Evolutionary conservation across 35 echinoderm and acorn worm genomes (phyloP), one percentile per base, ranked within the genome.

Genomic region (Hemicentrotus pulcherrimus): DNA sequence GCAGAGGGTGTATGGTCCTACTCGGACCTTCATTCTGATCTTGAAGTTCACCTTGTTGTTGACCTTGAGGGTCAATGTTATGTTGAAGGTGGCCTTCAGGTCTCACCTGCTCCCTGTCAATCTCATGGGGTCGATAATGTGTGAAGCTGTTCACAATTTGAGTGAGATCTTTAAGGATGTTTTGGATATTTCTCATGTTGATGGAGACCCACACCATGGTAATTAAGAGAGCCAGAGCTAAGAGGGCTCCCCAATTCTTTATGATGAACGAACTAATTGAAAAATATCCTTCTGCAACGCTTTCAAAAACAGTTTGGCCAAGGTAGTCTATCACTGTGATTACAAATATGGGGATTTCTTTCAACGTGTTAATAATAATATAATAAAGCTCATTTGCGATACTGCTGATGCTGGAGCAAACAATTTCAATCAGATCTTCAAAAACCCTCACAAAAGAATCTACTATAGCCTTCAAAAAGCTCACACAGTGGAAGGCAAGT

Each of bases 181-280:
- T 41, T 41, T 41, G 91, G 91, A 58, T 58, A 58, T 93, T 93
- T 31, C 91, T 93, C 46, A 93, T 31, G 19, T 93, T 22, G 48
- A 93, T 58, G 1, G 47, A 52, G 22, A 93, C 47, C 48, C 32
- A 93, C 30, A 47, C 91, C 46, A 93, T 1, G 24, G 18, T 58
- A 5, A 93, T 9, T 58, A 46, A 93, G 46, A 93, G 48, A 48
- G 32, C n/a, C 15, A 93, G 46, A 31, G 91, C 91, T 13, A 93
- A 16, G n/a, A 93, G 30, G 48, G 91, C 91, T 9, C 22, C 32
- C 91, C 91, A 93, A 55, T 93, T 93, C 91, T 93, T 58, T 31
- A 16, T 19, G 22, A 93, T 31, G 11, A 93, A 93, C 30, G 10
- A 32, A 47, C 4, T 31, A 19, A 93, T 9, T 19, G 48, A 47